These are phyloP conservation scores for Pollenia angustigena DNA, from an alignment of 2,888 invertebrate genomes.

Conservation along the genomic window DNA sequence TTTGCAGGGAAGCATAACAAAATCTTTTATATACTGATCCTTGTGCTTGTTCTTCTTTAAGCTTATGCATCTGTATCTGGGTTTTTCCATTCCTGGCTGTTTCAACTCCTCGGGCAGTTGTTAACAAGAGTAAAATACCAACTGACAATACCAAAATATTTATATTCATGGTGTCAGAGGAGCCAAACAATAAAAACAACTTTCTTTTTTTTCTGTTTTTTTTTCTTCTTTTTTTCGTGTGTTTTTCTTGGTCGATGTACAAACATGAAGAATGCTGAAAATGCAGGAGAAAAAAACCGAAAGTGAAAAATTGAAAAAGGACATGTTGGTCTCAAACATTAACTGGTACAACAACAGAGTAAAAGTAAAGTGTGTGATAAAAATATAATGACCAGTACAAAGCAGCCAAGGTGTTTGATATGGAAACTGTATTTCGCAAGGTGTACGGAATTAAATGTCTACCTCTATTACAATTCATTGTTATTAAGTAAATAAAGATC, in stretches of 20 bases:
- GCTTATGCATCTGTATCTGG: conserved; percentile 25
- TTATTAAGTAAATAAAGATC: too few species aligned
- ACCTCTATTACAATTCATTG: too few species aligned
- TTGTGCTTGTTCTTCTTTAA: conserved; percentile 32
- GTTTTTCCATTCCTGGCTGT: conserved; percentile 43
- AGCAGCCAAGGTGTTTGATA: neutral
- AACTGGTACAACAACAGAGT: conserved; percentile 30
- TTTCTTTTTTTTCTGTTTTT: conserved; percentile 32
- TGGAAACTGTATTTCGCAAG: neutral
- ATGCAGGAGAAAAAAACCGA: conserved; percentile 61
- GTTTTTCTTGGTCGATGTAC: conserved; percentile 24
- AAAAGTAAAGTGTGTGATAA: conserved; percentile 19
- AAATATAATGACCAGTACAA: neutral
- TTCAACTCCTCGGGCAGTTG: conserved; percentile 65
- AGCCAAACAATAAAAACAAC: conserved; percentile 69
- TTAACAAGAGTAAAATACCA: conserved; percentile 72
- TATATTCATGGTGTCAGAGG: conserved; percentile 73
- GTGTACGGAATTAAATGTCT: too few species aligned
- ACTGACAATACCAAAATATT: conserved; percentile 74
- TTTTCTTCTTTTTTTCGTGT: conserved; percentile 15
- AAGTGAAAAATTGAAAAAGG: conserved; percentile 71
- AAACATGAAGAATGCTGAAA: conserved; percentile 17
- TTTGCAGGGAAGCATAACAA: neutral
- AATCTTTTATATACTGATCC: conserved; percentile 47
- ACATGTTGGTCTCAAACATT: conserved; percentile 69